Conservation (phyloP, 2,113 vertebrate genomes). For the Ibidorhyncha struthersii region DNA sequence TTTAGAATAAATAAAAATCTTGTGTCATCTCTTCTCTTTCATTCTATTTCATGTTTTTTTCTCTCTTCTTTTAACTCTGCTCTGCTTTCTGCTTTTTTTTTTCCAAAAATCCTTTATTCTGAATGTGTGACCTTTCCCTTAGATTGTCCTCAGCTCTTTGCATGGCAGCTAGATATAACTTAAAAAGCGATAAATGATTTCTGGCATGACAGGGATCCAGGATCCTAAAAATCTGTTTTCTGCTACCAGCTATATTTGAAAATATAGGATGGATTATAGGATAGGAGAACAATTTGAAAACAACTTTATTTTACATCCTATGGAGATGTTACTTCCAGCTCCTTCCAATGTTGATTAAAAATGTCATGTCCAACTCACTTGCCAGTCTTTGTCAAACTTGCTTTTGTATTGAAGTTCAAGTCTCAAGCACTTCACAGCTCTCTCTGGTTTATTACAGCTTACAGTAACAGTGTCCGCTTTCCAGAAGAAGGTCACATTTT, state of each 20-base stretch:
- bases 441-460: slow-evolving; percentile 14
- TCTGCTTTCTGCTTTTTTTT: background rate
- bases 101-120: background rate
- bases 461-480: background rate
- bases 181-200: background rate
- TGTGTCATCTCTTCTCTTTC: background rate
- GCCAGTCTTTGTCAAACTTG: slow-evolving; percentile 57
- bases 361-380: slow-evolving; percentile 30
- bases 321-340: background rate
- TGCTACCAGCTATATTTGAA: background rate
- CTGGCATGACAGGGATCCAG: background rate
- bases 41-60: background rate
- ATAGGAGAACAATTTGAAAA: background rate
- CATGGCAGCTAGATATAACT: background rate
- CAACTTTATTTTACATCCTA: background rate
- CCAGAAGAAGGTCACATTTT: slow-evolving; percentile 62
- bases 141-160: background rate
- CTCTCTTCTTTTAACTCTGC: background rate
- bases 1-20: background rate
- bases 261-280: background rate
- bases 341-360: background rate
- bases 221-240: background rate
- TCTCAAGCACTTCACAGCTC: background rate
- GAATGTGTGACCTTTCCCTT: background rate
- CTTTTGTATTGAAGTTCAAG: slow-evolving; percentile 68